A percentile compares a stretch with the other conserved stretches of the same genome.
These are phyloP conservation scores for Microtus obscurus DNA, from an alignment of 2,797 vertebrate species.

Conservation along the genomic window DNA sequence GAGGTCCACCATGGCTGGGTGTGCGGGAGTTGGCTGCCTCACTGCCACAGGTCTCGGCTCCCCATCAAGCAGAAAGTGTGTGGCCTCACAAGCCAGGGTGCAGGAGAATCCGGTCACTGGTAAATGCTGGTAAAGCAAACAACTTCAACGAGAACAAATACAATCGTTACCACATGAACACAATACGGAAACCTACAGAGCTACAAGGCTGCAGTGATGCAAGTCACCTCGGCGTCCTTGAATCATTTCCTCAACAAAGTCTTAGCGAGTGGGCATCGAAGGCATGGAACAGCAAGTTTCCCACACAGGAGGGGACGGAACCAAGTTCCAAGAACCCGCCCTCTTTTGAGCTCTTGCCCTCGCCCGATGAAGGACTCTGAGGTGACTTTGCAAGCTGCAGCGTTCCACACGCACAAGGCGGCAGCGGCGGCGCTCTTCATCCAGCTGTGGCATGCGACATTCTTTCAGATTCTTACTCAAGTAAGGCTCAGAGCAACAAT, in stretches of 20 bases:
- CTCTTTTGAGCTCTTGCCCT: neutral
- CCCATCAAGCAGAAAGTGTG: constrained; percentile 83
- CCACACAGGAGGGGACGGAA: neutral
- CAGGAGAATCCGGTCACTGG: constrained; percentile 92
- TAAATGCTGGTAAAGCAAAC: constrained; percentile 94
- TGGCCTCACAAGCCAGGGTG: constrained; percentile 89
- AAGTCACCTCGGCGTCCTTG: neutral
- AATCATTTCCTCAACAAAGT: neutral
- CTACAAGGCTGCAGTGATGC: neutral
- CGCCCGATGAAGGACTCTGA: neutral
- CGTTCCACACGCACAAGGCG: neutral
- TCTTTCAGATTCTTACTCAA: neutral
- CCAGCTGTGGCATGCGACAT: neutral
- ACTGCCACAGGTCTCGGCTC: constrained; percentile 86
- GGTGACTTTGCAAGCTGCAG: neutral
- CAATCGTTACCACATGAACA: constrained; percentile 63
- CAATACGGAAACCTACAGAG: neutral
- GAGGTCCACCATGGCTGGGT: constrained; percentile 91
- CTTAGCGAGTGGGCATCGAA: neutral
- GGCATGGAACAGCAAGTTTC: neutral
- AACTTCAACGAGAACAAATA: constrained; percentile 88
- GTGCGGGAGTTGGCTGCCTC: constrained; percentile 88
- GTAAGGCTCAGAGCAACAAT: constrained; percentile 11
- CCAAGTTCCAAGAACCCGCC: neutral
- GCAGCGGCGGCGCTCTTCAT: too few relatives aligned